A percentile compares a stretch with the other conserved stretches of the same genome.
These are phyloP conservation scores for Allygus modestus DNA, from an alignment of 2,888 invertebrate species.

Conservation along the genomic window DNA sequence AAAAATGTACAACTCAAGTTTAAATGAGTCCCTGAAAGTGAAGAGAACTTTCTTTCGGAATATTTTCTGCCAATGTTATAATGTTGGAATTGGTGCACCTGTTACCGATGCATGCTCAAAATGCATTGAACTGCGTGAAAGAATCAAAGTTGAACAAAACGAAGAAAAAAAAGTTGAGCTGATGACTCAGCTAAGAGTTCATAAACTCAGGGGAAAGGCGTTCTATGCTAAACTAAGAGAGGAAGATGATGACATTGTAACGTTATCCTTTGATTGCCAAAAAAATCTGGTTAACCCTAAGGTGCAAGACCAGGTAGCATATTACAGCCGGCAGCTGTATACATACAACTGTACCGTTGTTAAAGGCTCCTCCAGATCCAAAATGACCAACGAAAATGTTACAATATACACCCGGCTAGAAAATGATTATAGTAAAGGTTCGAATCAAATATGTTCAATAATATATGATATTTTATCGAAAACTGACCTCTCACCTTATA, in stretches of 20 bases:
- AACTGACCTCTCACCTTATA: constrained; percentile 32
- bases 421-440: constrained; percentile 44
- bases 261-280: constrained; percentile 56
- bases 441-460: constrained; percentile 4
- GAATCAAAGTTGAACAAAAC: constrained; percentile 55
- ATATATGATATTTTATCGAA: constrained; percentile 36
- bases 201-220: constrained; percentile 60
- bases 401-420: constrained; percentile 57
- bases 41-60: constrained; percentile 59
- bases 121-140: constrained; percentile 54
- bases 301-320: constrained; percentile 53
- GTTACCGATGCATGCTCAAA: constrained; percentile 57
- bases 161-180: constrained; percentile 32
- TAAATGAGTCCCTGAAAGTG: constrained; percentile 38
- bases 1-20: constrained; percentile 49
- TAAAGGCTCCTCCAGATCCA: constrained; percentile 45
- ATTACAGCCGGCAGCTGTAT: constrained; percentile 57
- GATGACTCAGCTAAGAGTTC: constrained; percentile 57
- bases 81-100: constrained; percentile 55
- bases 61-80: constrained; percentile 58
- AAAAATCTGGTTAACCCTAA: constrained; percentile 32
- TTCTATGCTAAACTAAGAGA: constrained; percentile 57
- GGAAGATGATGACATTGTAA: constrained; percentile 57
- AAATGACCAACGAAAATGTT: constrained; percentile 35
- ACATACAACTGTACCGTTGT: constrained; percentile 34